Evolutionary conservation across 2,888 invertebrate genomes (phyloP).

Genomic region (Platycheirus albimanus): DNA sequence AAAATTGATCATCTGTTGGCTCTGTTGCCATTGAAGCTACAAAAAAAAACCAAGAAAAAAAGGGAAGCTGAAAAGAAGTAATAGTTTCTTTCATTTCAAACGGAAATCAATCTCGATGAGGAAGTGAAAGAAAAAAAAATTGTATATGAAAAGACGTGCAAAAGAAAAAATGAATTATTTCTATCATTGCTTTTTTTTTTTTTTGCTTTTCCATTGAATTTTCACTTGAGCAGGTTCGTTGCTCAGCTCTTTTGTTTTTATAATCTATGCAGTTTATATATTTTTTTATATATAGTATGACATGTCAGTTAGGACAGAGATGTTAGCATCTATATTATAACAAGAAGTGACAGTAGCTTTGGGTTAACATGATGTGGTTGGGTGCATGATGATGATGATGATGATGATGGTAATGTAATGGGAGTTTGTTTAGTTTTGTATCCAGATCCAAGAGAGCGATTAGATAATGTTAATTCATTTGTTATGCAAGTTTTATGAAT

Average conservation of each 20-base stretch:
- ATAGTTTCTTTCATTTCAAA: slow-evolving; percentile 30
- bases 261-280: slow-evolving; percentile 24
- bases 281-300: neutral
- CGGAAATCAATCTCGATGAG: slow-evolving; percentile 71
- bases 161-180: slow-evolving; percentile 43
- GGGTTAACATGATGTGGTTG: slow-evolving; percentile 14
- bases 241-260: slow-evolving; percentile 41
- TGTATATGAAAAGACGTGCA: neutral
- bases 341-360: slow-evolving; percentile 42
- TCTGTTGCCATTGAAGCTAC: slow-evolving; percentile 3
- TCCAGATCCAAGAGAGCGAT: neutral
- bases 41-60: slow-evolving; percentile 14
- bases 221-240: slow-evolving; percentile 19
- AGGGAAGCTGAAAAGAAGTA: slow-evolving; percentile 33
- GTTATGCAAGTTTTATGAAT: slow-evolving; percentile 19
- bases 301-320: slow-evolving; percentile 13
- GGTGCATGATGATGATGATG: slow-evolving; percentile 5
- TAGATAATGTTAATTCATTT: slow-evolving; percentile 13
- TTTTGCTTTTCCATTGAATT: neutral
- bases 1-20: slow-evolving; percentile 66
- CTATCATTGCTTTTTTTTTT: neutral
- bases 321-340: slow-evolving; percentile 18
- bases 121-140: slow-evolving; percentile 48
- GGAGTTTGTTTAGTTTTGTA: neutral
- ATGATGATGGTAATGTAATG: neutral